A percentile compares a stretch with the other conserved stretches of the same genome.
phyloP scores from a whole-genome alignment of 2,888 invertebrate species.

The Leucoma salicis region DNA sequence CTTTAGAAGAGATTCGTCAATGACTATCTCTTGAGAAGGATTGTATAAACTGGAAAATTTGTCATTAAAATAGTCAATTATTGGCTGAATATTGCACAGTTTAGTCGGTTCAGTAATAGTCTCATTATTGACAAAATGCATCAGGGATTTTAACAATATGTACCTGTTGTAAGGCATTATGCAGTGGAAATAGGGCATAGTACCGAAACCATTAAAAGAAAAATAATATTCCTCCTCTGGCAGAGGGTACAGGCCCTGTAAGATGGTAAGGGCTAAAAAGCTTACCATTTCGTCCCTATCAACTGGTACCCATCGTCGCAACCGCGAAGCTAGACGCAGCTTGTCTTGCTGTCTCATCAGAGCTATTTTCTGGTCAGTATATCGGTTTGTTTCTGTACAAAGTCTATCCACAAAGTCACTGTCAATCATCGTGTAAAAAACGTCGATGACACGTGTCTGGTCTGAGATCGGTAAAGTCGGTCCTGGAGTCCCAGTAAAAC shows the following conservation, averaged over 20 bases:
- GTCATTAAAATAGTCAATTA: constrained; percentile 23
- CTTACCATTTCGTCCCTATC: constrained; percentile 18
- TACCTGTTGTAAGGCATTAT: constrained; percentile 33
- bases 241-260: constrained; percentile 29
- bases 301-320: constrained; percentile 17
- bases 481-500: constrained; percentile 7
- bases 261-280: constrained; percentile 24
- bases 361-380: constrained; percentile 15
- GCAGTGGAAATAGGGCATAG: constrained; percentile 21
- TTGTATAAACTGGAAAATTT: constrained; percentile 29
- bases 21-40: constrained; percentile 28
- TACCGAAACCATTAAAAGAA: constrained; percentile 26
- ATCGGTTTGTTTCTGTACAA: constrained; percentile 14
- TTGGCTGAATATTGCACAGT: constrained; percentile 19
- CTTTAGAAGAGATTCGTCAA: constrained; percentile 34
- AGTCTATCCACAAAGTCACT: constrained; percentile 6
- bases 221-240: constrained; percentile 26
- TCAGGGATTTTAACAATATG: constrained; percentile 21
- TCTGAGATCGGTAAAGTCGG: constrained; percentile 7
- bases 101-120: constrained; percentile 4
- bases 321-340: constrained; percentile 1
- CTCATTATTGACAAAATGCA: constrained; percentile 26
- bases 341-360: constrained; percentile 9
- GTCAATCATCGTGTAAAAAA: constrained; percentile 11
- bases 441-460: constrained; percentile 1